Percentiles rank a stretch among this genome's conserved stretches.
Conservation (phyloP, 2,113 vertebrate species). For the Polyodon spathula region DNA sequence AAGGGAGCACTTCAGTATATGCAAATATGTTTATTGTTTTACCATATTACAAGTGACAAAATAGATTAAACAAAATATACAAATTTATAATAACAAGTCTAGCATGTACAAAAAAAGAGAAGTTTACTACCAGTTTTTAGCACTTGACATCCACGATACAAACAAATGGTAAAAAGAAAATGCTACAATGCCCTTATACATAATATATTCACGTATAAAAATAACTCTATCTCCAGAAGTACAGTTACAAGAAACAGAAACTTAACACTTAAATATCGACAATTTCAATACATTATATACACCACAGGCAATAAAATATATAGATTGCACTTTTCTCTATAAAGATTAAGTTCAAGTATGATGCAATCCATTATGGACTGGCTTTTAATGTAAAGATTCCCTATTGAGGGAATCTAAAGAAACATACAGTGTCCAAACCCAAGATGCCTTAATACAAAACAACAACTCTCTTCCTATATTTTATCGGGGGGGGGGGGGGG, state of each 20-base stretch:
- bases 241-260: conserved; percentile 58
- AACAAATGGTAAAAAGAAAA: conserved; percentile 53
- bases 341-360: conserved; percentile 90
- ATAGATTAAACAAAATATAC: conserved; percentile 70
- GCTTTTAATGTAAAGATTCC: conserved; percentile 45
- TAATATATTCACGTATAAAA: conserved; percentile 85
- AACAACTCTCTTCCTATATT: conserved; percentile 31
- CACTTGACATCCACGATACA: conserved; percentile 52
- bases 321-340: conserved; percentile 91
- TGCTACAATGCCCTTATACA: conserved; percentile 89
- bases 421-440: conserved; percentile 48
- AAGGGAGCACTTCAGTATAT: conserved; percentile 34
- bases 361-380: conserved; percentile 64
- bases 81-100: conserved; percentile 52
- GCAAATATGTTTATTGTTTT: conserved; percentile 72
- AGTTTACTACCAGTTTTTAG: conserved; percentile 45
- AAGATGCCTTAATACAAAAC: conserved; percentile 28
- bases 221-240: conserved; percentile 80
- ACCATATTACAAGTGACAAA: conserved; percentile 62
- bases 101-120: conserved; percentile 49
- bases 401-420: conserved; percentile 45
- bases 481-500: no score
- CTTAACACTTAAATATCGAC: conserved; percentile 83
- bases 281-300: conserved; percentile 69
- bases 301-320: conserved; percentile 54